Conservation (phyloP, 2,113 vertebrate species). For the Castor canadensis region DNA sequence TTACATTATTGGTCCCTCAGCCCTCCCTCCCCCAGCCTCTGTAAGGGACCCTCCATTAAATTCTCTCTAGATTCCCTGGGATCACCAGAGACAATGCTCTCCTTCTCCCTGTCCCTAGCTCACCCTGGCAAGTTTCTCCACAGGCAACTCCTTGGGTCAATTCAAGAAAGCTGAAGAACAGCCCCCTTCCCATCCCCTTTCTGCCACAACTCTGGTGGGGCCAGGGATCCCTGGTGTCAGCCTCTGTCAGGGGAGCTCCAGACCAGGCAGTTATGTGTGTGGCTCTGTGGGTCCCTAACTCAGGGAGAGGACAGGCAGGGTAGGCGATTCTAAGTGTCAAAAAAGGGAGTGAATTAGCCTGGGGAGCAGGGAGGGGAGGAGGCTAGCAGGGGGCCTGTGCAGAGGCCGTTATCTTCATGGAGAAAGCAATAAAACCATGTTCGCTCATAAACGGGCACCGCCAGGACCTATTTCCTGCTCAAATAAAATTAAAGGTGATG, state of each 20-base stretch:
- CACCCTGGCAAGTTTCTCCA: neutral
- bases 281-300: conserved; percentile 58
- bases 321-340: conserved; percentile 64
- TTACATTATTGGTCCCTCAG: neutral
- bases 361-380: conserved; percentile 31
- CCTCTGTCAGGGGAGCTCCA: neutral
- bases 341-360: conserved; percentile 76
- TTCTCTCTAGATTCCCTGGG: neutral
- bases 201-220: too few relatives aligned
- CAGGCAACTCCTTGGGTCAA: neutral
- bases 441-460: conserved; percentile 73
- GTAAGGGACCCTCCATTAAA: neutral
- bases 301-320: neutral
- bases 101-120: neutral
- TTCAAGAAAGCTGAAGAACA: neutral
- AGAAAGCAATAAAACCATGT: conserved; percentile 72
- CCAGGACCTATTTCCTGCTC: conserved; percentile 76
- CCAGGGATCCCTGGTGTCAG: neutral
- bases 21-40: neutral
- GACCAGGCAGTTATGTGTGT: neutral
- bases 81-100: neutral
- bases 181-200: neutral
- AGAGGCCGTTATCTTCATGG: conserved; percentile 71
- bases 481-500: conserved; percentile 76
- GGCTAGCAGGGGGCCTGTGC: conserved; percentile 57